Percentiles rank a stretch among this genome's conserved stretches.
Evolutionary conservation across 2,888 invertebrate genomes (phyloP).

Genomic region (Acheta domesticus): DNA sequence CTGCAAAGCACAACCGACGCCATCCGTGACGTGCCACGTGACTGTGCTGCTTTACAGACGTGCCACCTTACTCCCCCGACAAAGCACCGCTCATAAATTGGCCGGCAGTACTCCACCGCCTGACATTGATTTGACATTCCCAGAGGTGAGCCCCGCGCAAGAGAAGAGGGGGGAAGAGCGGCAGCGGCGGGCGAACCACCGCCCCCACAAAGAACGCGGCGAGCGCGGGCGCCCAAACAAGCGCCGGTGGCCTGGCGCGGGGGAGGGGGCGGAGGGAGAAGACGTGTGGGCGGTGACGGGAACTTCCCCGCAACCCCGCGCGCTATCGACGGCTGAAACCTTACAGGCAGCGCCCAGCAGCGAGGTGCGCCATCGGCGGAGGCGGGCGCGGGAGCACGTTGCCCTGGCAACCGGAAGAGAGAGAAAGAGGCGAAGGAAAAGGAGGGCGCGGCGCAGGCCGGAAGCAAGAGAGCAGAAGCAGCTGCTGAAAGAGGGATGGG

Average conservation of each 20-base stretch:
- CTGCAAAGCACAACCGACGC: no score
- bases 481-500: neutral
- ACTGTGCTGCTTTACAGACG: no score
- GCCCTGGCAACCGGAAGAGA: neutral
- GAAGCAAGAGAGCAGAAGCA: neutral
- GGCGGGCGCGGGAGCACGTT: slow-evolving; percentile 2
- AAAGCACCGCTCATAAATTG: no score
- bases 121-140: slow-evolving; percentile 10
- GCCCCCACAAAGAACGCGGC: neutral
- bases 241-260: neutral
- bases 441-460: neutral
- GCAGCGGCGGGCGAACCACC: neutral
- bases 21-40: no score
- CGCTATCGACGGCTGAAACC: slow-evolving; percentile 4
- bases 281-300: neutral
- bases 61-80: no score
- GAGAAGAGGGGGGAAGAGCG: no score
- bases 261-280: no score
- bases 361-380: neutral
- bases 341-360: neutral
- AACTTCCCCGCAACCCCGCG: neutral
- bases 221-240: neutral
- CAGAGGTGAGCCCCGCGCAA: neutral
- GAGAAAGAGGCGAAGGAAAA: neutral
- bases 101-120: neutral